Conservation (phyloP, 2,888 invertebrate genomes). For the Celastrina argiolus region DNA sequence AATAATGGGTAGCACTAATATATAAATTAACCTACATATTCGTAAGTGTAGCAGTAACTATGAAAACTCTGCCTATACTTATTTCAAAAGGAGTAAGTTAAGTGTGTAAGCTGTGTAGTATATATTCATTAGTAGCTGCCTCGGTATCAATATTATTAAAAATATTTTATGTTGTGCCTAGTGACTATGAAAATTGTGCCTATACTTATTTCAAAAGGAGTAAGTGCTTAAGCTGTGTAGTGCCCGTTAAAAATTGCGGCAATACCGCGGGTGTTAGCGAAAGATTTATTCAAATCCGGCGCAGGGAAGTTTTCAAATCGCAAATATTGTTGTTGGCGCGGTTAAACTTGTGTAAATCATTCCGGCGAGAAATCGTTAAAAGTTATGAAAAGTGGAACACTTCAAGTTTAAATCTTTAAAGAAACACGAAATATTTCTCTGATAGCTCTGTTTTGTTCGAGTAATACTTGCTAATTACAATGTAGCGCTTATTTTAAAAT, state of each 20-base stretch:
- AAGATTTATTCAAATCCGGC: background rate
- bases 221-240: background rate
- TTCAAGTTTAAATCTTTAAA: constrained; percentile 21
- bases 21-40: background rate
- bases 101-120: too few relatives aligned
- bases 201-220: too few relatives aligned
- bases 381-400: constrained; percentile 24
- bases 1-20: constrained; percentile 19
- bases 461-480: constrained; percentile 6
- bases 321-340: constrained; percentile 23
- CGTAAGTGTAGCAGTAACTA: too few relatives aligned
- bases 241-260: background rate
- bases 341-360: constrained; percentile 24
- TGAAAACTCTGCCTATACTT: too few relatives aligned
- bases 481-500: background rate
- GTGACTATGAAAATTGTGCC: too few relatives aligned
- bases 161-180: too few relatives aligned
- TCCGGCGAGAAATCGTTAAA: constrained; percentile 24
- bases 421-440: constrained; percentile 1
- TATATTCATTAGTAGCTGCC: too few relatives aligned
- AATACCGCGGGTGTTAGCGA: background rate
- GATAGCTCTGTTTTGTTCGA: background rate
- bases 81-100: too few relatives aligned
- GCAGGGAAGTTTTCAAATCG: constrained; percentile 16
- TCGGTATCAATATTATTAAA: too few relatives aligned